A percentile compares a stretch with the other conserved stretches of the same genome.
Conservation (phyloP, 2,113 vertebrate species). For the Sterrhoptilus dennistouni region DNA sequence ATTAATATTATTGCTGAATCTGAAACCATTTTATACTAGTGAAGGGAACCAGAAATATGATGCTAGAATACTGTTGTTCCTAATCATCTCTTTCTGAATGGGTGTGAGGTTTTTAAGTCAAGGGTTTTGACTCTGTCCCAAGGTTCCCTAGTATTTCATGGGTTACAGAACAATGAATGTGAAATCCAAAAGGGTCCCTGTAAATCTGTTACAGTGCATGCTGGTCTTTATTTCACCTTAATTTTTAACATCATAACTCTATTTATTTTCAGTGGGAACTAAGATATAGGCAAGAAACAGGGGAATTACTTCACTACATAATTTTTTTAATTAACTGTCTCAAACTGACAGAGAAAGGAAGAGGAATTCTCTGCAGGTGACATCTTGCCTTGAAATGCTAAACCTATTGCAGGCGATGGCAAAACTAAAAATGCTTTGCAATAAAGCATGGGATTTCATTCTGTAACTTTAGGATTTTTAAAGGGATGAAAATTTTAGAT, state of each 20-base stretch:
- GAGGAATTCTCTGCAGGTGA: neutral
- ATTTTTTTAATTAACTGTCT: neutral
- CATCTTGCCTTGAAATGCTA: neutral
- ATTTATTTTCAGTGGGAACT: neutral
- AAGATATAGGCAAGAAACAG: neutral
- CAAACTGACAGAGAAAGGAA: neutral
- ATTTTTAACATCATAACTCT: neutral
- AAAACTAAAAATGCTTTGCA: neutral
- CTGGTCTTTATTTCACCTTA: neutral
- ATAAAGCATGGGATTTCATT: neutral
- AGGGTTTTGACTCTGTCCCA: slow-evolving; percentile 12
- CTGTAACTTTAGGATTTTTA: neutral
- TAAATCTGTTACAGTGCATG: neutral
- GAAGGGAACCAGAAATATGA: slow-evolving; percentile 19
- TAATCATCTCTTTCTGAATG: slow-evolving; percentile 11
- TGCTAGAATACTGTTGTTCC: neutral
- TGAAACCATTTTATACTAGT: neutral
- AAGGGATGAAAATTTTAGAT: neutral
- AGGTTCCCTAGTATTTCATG: neutral
- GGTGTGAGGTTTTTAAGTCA: neutral
- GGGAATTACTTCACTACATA: neutral
- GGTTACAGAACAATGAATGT: neutral
- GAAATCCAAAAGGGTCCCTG: neutral
- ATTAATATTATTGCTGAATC: slow-evolving; percentile 9
- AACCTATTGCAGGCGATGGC: neutral